These are phyloP conservation scores for Ceramica pisi DNA, from an alignment of 2,888 invertebrate genomes.

Conservation along the genomic window DNA sequence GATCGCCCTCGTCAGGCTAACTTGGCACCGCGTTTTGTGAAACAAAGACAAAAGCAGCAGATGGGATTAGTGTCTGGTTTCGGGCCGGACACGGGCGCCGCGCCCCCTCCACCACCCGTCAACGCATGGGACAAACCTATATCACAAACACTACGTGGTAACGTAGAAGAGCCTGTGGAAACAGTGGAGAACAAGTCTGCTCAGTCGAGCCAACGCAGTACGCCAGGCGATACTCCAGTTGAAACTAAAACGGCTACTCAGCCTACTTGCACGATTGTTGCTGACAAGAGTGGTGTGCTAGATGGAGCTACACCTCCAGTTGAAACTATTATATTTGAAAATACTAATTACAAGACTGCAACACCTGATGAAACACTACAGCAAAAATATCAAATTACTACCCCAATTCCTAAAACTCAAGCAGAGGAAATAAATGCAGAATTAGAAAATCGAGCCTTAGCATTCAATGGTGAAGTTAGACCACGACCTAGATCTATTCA, in stretches of 20 bases:
- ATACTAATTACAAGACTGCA: constrained; percentile 96
- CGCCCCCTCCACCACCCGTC: constrained; percentile 93
- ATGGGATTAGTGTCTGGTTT: constrained; percentile 84
- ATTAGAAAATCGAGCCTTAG: constrained; percentile 84
- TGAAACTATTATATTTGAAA: constrained; percentile 97
- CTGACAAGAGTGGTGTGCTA: constrained; percentile 91
- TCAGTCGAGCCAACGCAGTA: constrained; percentile 86
- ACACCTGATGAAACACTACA: constrained; percentile 93
- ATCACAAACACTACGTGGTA: constrained; percentile 92
- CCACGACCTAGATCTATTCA: constrained; percentile 85
- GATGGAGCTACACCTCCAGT: constrained; percentile 95
- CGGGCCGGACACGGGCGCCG: constrained; percentile 89
- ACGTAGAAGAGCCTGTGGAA: constrained; percentile 84
- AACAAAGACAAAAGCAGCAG: constrained; percentile 92
- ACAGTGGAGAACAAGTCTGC: constrained; percentile 80
- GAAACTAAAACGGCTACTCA: constrained; percentile 79
- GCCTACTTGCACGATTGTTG: constrained; percentile 73
- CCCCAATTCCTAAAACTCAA: constrained; percentile 85
- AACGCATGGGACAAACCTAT: constrained; percentile 97
- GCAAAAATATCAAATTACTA: constrained; percentile 90
- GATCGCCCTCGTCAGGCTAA: constrained; percentile 91
- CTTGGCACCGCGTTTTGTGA: constrained; percentile 94
- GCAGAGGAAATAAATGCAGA: constrained; percentile 89
- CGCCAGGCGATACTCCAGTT: constrained; percentile 82
- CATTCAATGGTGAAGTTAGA: constrained; percentile 86